Base-by-base conservation (phyloP, 2,888 invertebrate species). In the Dione juno region DNA sequence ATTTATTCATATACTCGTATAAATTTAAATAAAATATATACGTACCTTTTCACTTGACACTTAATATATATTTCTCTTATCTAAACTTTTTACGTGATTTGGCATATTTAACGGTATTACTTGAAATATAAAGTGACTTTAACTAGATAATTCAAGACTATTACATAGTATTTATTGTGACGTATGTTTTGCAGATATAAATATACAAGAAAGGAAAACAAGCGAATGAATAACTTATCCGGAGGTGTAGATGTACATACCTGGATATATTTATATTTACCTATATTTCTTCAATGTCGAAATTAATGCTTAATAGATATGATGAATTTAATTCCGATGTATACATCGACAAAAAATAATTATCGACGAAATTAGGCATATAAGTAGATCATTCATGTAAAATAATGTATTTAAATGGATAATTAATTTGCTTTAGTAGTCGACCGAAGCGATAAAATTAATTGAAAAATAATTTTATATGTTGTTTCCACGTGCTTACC, bases 401-500 rank as follows among this genome's bases (percentile, higher is more conserved):
- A 28, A 53, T 52, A 53, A 35, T 35, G 9, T 35, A 6, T 53
- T 52, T 53, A 53, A 53, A 3, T 54, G 16, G 14, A 10, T n/a
- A 35, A 37, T 37, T 35, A 54, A 35, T 37, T 54, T 35, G 35
- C 10, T 54, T n/a, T 35, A 10, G 40, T 40, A 57, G 37, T 40
- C 13, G 57, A 19, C 37, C 40, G 16, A 28, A 45, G 28, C 43
- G 28, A 45, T 28, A 59, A 59, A 48, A 37, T 37, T 16, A 50
- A 14, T 48, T 37, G 37, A 6, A 53, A 57, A 66, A 66, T 45
- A 28, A 37, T 69, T 52, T 58, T 13, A 58, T 41, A 58, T 37
- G 43, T 19, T n/a, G 40, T 66, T 57, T 45, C 19, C 16, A 45
- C 40, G 52, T 70, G 52, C 45, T 57, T 65, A 63, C 43, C 63